phyloP scores from a whole-genome alignment of 2,888 invertebrate species.

The Zygaena filipendulae region DNA sequence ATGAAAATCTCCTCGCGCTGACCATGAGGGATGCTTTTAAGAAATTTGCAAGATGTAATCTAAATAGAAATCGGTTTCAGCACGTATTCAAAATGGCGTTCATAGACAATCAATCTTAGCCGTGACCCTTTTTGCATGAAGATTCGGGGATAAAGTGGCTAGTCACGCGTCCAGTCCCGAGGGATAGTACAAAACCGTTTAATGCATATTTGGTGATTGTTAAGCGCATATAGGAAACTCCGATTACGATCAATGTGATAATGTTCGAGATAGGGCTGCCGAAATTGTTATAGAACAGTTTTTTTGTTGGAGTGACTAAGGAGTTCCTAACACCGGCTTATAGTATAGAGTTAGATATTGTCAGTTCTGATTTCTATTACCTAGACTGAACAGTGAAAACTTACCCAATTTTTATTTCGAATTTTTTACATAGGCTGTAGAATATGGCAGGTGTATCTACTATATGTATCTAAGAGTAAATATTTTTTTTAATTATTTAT shows the following conservation, averaged over 20 bases:
- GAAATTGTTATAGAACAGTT: conserved; percentile 21
- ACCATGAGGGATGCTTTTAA: conserved; percentile 18
- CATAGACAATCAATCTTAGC: conserved; percentile 60
- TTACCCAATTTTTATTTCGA: too few relatives aligned
- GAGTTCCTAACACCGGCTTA: too few relatives aligned
- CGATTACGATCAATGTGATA: conserved; percentile 21
- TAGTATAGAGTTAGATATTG: too few relatives aligned
- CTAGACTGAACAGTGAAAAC: too few relatives aligned
- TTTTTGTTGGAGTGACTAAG: conserved; percentile 18
- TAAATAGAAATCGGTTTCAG: conserved; percentile 21
- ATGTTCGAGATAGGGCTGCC: conserved; percentile 34
- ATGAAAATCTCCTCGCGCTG: too few relatives aligned
- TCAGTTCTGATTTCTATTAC: too few relatives aligned
- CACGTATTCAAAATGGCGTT: conserved; percentile 37
- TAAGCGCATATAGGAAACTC: conserved; percentile 25
- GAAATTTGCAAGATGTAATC: conserved; percentile 23
- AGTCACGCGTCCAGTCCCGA: conserved; percentile 59
- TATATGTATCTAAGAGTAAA: too few relatives aligned
- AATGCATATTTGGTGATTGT: conserved; percentile 55
- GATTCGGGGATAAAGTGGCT: conserved; percentile 39
- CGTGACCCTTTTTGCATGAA: conserved; percentile 54
- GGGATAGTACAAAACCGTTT: conserved; percentile 34
- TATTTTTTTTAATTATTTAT: too few relatives aligned
- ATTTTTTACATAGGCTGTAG: too few relatives aligned
- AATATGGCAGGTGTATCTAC: too few relatives aligned